Evolutionary conservation across 2,888 invertebrate genomes (phyloP).

Genomic region (Augochlorella aurata): DNA sequence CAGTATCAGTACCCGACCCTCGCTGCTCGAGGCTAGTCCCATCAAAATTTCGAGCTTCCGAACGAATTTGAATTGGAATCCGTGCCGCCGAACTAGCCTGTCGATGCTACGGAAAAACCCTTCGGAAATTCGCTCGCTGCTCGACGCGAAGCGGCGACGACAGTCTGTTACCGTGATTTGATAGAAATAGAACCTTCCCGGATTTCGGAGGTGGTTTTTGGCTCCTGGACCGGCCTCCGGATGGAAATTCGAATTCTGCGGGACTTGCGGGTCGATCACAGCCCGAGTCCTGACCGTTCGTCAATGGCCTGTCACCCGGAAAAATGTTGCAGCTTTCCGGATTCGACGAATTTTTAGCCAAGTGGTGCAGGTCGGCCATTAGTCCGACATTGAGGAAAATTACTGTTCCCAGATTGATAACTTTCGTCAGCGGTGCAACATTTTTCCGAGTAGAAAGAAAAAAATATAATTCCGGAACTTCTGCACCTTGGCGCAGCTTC

Average conservation of each 20-base stretch:
- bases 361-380: not conserved
- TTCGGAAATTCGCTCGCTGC: constrained; percentile 42
- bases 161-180: constrained; percentile 39
- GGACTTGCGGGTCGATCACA: constrained; percentile 4
- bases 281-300: not conserved
- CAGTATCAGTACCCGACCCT: constrained; percentile 80
- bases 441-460: too few relatives aligned
- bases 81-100: constrained; percentile 67
- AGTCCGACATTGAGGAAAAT: not conserved
- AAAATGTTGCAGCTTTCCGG: not conserved
- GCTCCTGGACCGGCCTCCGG: not conserved
- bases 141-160: constrained; percentile 28
- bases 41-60: constrained; percentile 77
- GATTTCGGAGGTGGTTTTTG: not conserved
- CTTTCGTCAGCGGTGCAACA: too few relatives aligned
- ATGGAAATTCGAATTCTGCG: not conserved
- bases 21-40: constrained; percentile 71
- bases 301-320: not conserved
- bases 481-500: not conserved
- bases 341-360: not conserved
- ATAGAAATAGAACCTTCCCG: constrained; percentile 20
- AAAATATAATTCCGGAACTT: not conserved
- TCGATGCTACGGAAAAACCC: constrained; percentile 63
- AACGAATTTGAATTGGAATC: constrained; percentile 77
- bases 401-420: not conserved